Evolutionary conservation across 2,888 invertebrate genomes (phyloP), one percentile per base, ranked within the genome.

Genomic region (Timema cristinae): DNA sequence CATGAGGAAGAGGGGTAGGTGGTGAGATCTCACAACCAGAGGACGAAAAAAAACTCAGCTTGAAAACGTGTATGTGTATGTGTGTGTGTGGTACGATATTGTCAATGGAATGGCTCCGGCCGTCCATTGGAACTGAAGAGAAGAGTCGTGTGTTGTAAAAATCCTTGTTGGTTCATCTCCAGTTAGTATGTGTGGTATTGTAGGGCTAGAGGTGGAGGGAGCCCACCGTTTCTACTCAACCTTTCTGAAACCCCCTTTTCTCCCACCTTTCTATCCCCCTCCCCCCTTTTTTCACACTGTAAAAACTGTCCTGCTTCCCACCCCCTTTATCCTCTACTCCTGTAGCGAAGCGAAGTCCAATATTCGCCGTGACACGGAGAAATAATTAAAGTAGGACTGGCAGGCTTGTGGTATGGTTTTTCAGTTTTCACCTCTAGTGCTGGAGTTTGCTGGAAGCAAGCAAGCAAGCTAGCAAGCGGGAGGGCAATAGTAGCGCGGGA

Each of bases 311-410:
- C 32, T 32, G 32, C 32, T 32, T 32, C 32, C 32, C 32, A 32
- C 32, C 32, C 32, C 32, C 32, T 32, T 4, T 32, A 32, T 6
- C 16, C 63, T 32, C 63, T 15, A 16, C 16, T 56, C 16, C 48
- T 48, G 10, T 48, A 15, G 63, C 63, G 63, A 68, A 59, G 73
- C 73, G 71, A 74, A 72, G 72, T 73, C 75, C 75, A 74, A 75
- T 75, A 75, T 74, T 74, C 74, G 67, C 73, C 66, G 73, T 74
- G 75, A 75, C 75, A 74, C 68, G 74, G 73, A 71, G 74, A 75
- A 75, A 75, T 75, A 75, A 75, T 75, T 75, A 75, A 75, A 75
- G 74, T 73, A 68, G 71, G 73, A 73, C 71, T 71, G 73, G 75
- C 72, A 75, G 71, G 72, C 74, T 49, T 54, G 68, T 56, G 68